phyloP scores from a whole-genome alignment of 2,113 vertebrate species.

The Corythornis vintsioides region DNA sequence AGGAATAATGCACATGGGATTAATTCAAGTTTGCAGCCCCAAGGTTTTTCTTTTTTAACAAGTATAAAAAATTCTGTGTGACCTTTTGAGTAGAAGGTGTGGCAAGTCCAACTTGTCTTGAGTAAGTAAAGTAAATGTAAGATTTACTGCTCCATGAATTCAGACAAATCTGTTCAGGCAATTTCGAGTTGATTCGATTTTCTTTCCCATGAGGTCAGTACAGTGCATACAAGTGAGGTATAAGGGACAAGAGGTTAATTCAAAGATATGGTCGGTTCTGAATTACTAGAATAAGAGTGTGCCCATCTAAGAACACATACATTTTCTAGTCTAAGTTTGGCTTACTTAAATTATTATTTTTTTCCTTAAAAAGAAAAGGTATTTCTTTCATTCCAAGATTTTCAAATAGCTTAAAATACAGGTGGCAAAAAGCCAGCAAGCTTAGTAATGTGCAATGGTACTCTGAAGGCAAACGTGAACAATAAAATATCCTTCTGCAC shows the following conservation, averaged over 20 bases:
- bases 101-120: slow-evolving; percentile 12
- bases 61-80: background rate
- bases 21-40: background rate
- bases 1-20: background rate
- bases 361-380: slow-evolving; percentile 44
- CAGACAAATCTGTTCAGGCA: slow-evolving; percentile 51
- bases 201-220: slow-evolving; percentile 47
- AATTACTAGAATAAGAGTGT: background rate
- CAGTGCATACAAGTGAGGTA: slow-evolving; percentile 8
- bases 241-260: slow-evolving; percentile 12
- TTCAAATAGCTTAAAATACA: slow-evolving; percentile 52
- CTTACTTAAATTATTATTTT: slow-evolving; percentile 15
- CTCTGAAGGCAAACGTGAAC: background rate
- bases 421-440: background rate
- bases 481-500: slow-evolving; percentile 36
- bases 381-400: slow-evolving; percentile 43
- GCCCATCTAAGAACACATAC: background rate
- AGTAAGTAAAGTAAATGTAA: slow-evolving; percentile 51
- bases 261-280: background rate
- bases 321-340: slow-evolving; percentile 23
- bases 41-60: background rate
- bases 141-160: slow-evolving; percentile 31
- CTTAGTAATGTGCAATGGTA: background rate
- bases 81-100: slow-evolving; percentile 24
- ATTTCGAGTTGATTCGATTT: slow-evolving; percentile 34